Conservation (phyloP, 2,113 vertebrate species). For the Zosterops hypoxanthus region DNA sequence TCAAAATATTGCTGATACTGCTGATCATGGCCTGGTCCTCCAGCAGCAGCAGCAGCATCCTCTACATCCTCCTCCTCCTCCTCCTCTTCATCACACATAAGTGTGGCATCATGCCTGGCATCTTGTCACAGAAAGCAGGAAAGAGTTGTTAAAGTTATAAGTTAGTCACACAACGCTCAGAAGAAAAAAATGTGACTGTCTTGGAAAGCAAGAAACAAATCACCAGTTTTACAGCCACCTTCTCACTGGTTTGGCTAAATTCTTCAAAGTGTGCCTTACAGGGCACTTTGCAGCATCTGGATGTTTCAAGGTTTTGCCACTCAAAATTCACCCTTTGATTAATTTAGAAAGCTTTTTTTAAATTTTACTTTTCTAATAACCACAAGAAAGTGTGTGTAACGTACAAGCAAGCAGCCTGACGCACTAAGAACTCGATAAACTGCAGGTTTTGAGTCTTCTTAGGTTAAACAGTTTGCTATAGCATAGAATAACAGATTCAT, state of each 20-base stretch:
- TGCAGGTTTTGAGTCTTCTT: background rate
- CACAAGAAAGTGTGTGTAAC: background rate
- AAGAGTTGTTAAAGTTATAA: background rate
- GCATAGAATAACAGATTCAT: too few species aligned
- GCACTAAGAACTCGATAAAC: background rate
- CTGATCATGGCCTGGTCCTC: background rate
- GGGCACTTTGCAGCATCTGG: background rate
- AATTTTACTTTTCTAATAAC: background rate
- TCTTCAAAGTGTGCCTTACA: background rate
- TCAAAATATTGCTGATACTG: background rate
- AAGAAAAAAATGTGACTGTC: background rate
- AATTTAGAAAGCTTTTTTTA: background rate
- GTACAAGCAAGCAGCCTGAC: background rate
- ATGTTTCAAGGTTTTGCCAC: background rate
- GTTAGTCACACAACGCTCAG: fast-evolving
- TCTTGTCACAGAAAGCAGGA: background rate
- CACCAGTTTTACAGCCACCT: background rate
- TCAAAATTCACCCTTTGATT: background rate
- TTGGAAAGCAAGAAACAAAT: background rate
- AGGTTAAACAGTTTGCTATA: background rate
- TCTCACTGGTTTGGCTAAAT: background rate
- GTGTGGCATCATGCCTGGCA: fast-evolving
- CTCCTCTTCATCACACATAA: background rate
- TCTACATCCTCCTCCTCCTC: background rate
- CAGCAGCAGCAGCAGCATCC: background rate